Evolutionary conservation across 2,888 invertebrate genomes (phyloP).

Genomic region (Zaprionus lineosus): DNA sequence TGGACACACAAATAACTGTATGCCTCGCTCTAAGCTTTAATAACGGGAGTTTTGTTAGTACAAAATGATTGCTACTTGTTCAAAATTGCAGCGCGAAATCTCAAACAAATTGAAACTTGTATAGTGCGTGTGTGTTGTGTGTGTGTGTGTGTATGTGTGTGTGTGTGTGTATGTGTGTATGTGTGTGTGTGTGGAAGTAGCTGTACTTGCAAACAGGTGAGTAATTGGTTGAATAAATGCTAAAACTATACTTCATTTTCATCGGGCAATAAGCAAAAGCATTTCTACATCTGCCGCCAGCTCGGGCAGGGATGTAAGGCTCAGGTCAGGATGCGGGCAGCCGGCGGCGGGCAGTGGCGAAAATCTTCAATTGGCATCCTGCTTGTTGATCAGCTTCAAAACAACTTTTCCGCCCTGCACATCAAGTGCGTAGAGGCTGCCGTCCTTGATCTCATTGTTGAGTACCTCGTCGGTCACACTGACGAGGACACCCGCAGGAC

Average conservation of each 20-base stretch:
- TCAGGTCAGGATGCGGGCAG: no score
- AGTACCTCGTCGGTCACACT: constrained; percentile 93
- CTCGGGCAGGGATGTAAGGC: not conserved
- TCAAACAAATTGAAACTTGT: constrained; percentile 64
- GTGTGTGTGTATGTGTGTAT: not conserved
- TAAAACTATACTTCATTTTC: constrained; percentile 53
- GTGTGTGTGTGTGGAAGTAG: constrained; percentile 10
- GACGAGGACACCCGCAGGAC: constrained; percentile 93
- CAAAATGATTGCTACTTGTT: constrained; percentile 40
- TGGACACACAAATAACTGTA: no score
- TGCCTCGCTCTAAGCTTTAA: no score
- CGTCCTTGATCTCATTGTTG: constrained; percentile 90
- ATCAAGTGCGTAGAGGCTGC: constrained; percentile 88
- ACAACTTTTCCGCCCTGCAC: constrained; percentile 83
- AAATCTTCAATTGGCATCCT: constrained; percentile 70
- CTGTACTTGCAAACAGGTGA: constrained; percentile 19
- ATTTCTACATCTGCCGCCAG: constrained; percentile 12
- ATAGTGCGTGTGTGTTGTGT: constrained; percentile 32
- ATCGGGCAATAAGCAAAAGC: constrained; percentile 11
- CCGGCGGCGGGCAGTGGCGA: no score
- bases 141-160: constrained; percentile 2
- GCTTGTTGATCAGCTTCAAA: constrained; percentile 83
- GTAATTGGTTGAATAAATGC: constrained; percentile 58
- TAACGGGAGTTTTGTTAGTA: constrained; percentile 4
- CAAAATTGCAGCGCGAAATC: constrained; percentile 67